Conservation (phyloP, 2,888 invertebrate genomes). For the Opisthograptis luteolata region DNA sequence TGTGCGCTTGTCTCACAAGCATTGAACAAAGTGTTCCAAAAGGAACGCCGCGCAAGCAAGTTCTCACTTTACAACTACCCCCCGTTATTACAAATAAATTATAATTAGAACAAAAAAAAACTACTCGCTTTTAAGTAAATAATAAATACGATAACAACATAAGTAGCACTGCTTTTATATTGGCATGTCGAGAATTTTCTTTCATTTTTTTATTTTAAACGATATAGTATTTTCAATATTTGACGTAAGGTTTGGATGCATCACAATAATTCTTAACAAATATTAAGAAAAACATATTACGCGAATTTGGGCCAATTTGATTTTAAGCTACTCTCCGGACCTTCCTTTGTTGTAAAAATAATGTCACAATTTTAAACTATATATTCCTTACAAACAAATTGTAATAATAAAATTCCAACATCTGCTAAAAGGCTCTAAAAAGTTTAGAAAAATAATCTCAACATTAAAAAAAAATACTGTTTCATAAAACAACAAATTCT, state of each 20-base stretch:
- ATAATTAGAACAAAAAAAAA: slow-evolving; percentile 68
- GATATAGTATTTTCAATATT: neutral
- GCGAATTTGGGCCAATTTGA: no score
- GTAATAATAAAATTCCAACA: slow-evolving; percentile 2
- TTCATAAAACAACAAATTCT: slow-evolving; percentile 27
- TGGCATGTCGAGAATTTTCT: slow-evolving; percentile 27
- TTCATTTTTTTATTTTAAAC: neutral
- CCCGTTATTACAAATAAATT: slow-evolving; percentile 79
- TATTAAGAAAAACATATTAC: no score
- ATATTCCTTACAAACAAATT: no score
- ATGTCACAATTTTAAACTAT: no score
- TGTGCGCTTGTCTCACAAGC: slow-evolving; percentile 82
- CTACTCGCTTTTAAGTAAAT: slow-evolving; percentile 67
- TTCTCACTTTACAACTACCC: slow-evolving; percentile 52
- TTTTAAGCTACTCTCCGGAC: no score
- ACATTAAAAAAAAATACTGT: slow-evolving; percentile 21
- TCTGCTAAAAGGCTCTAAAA: neutral
- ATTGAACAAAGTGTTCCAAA: slow-evolving; percentile 59
- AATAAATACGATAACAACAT: slow-evolving; percentile 79
- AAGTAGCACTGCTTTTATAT: slow-evolving; percentile 58
- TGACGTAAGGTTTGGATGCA: neutral
- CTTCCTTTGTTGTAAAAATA: no score
- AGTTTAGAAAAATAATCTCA: neutral
- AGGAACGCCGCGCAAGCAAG: slow-evolving; percentile 44
- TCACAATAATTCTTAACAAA: no score